Evolutionary conservation across 1,140 invertebrate species (phyloP).

Genomic region (Bradynema listronoti): DNA sequence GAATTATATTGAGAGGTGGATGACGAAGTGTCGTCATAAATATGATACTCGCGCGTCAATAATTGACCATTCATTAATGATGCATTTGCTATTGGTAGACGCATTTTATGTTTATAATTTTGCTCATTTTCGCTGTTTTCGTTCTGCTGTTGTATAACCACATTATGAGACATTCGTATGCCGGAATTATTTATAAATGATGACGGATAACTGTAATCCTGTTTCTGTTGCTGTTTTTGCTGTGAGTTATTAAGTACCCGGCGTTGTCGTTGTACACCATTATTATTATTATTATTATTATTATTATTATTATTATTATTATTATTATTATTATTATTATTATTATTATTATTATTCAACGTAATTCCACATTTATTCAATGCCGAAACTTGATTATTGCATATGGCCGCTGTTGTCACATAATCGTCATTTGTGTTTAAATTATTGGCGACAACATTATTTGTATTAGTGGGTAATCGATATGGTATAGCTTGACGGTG

Average conservation of each 20-base stretch:
- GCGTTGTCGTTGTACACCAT: not conserved
- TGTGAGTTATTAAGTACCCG: not conserved
- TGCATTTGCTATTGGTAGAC: too few species aligned
- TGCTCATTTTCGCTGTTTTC: too few species aligned
- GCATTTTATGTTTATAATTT: too few species aligned
- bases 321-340: not conserved
- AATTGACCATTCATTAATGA: too few species aligned
- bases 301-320: not conserved
- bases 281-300: not conserved
- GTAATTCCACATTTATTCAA: not conserved
- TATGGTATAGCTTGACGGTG: too few species aligned
- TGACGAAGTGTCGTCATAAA: too few species aligned
- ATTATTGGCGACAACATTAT: slow-evolving; percentile 16
- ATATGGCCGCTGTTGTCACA: slow-evolving; percentile 20
- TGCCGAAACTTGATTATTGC: not conserved
- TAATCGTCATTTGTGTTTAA: slow-evolving; percentile 44
- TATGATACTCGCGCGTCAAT: too few species aligned
- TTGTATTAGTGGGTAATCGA: not conserved
- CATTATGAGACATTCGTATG: too few species aligned
- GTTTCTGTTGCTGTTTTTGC: not conserved
- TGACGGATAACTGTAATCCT: not conserved
- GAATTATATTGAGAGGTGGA: too few species aligned
- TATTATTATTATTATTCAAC: not conserved
- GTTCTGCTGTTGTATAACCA: too few species aligned
- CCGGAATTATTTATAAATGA: too few species aligned